Evolutionary conservation across 2,797 vertebrate genomes (phyloP).

Genomic region (Heliangelus exortis): DNA sequence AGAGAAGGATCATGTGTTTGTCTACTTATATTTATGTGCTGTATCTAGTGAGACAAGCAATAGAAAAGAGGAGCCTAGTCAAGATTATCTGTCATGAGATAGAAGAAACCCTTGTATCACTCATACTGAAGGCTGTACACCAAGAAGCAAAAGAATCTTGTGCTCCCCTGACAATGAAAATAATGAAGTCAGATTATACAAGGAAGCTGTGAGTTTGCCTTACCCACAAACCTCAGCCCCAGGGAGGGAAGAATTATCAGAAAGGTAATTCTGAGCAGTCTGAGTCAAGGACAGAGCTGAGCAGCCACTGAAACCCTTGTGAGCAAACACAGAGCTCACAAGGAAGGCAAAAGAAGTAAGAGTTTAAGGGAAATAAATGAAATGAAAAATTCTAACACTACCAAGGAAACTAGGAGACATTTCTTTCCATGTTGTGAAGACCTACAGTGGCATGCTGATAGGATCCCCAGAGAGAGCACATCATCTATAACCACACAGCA

Average conservation of each 20-base stretch:
- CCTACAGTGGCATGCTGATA: constrained; percentile 63
- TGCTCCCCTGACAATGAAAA: constrained; percentile 72
- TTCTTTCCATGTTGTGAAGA: constrained; percentile 61
- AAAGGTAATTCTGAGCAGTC: constrained; percentile 76
- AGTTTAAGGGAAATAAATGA: constrained; percentile 71
- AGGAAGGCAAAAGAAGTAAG: constrained; percentile 46
- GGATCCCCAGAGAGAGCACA: constrained; percentile 69
- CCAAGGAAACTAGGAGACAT: constrained; percentile 35
- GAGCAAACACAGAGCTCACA: constrained; percentile 57
- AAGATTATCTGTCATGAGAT: constrained; percentile 64
- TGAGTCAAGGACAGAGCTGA: constrained; percentile 74
- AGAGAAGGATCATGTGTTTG: not conserved
- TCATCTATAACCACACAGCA: constrained; percentile 60
- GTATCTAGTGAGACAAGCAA: constrained; percentile 52
- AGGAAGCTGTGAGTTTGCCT: constrained; percentile 74
- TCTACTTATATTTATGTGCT: constrained; percentile 18
- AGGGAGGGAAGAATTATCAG: constrained; percentile 75
- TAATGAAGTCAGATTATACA: constrained; percentile 80
- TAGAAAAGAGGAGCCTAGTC: constrained; percentile 64
- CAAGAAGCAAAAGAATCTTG: constrained; percentile 70
- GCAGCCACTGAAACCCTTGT: constrained; percentile 70
- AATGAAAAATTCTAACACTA: constrained; percentile 17
- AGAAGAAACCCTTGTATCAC: constrained; percentile 71
- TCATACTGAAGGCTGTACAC: constrained; percentile 74
- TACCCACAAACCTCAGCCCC: constrained; percentile 73